Evolutionary conservation across 2,888 invertebrate genomes (phyloP).

Genomic region (Andrena haemorrhoa): DNA sequence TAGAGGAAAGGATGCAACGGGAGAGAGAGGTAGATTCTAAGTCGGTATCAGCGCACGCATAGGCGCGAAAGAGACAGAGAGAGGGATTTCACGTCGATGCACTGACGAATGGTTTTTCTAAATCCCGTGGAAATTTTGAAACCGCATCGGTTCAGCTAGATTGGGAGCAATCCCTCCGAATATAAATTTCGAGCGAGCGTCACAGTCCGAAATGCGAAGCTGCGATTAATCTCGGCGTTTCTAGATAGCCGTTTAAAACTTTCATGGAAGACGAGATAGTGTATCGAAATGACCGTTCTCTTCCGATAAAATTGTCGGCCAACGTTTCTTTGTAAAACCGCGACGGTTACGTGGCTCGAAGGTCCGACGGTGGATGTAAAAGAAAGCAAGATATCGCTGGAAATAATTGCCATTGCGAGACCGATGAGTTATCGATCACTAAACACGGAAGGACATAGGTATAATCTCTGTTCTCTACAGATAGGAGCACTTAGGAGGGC

Average conservation of each 20-base stretch:
- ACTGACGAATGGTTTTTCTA: not conserved
- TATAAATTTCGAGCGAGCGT: too few relatives aligned
- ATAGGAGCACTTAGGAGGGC: conserved; percentile 32
- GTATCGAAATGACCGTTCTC: not conserved
- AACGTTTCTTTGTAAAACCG: not conserved
- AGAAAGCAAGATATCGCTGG: conserved; percentile 19
- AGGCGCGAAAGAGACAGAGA: not conserved
- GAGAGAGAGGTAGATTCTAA: not conserved
- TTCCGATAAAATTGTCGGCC: not conserved
- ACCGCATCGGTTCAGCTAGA: too few relatives aligned
- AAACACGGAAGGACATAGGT: not conserved
- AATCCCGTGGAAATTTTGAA: not conserved
- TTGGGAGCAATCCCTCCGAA: too few relatives aligned
- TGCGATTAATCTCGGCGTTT: not conserved
- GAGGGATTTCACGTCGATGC: not conserved
- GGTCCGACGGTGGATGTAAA: conserved; percentile 15
- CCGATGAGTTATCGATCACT: conserved; percentile 31
- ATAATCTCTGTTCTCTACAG: not conserved
- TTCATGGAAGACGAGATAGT: not conserved
- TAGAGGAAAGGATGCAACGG: not conserved
- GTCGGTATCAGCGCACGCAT: not conserved
- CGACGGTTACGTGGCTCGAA: not conserved
- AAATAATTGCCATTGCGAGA: conserved; percentile 29
- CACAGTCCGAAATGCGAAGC: not conserved
- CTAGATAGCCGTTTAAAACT: not conserved